Conservation (phyloP, 2,113 vertebrate genomes). For the Nothocercus nigrocapillus region DNA sequence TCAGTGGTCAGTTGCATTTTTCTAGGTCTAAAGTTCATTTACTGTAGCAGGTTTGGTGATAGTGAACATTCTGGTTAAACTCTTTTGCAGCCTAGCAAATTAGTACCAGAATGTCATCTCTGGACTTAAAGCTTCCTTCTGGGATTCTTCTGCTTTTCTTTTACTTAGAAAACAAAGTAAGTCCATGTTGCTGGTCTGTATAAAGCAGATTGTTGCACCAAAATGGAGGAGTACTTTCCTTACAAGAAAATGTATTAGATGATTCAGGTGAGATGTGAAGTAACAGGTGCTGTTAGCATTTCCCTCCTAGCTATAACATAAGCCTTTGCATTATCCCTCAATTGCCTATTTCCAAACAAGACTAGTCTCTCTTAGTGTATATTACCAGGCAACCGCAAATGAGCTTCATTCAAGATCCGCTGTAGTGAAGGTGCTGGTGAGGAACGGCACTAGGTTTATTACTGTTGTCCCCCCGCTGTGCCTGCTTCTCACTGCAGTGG, state of each 20-base stretch:
- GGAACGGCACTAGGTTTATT: neutral
- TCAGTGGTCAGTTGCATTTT: neutral
- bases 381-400: no score
- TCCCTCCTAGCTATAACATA: neutral
- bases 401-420: no score
- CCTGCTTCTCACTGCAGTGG: neutral
- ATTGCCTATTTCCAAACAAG: neutral
- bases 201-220: neutral
- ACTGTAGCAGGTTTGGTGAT: neutral
- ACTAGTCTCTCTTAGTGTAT: neutral
- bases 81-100: neutral
- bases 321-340: neutral
- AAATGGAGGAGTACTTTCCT: neutral
- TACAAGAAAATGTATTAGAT: neutral
- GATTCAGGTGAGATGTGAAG: neutral
- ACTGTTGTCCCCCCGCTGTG: neutral
- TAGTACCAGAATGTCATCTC: neutral
- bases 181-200: neutral
- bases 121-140: neutral
- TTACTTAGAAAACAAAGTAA: neutral
- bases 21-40: conserved; percentile 25
- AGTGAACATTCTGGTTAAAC: neutral
- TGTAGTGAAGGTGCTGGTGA: no score
- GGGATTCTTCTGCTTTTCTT: no score
- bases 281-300: conserved; percentile 3